Percentiles rank a stretch among this genome's conserved stretches.
Conservation (phyloP, 30 jellyfish, hydroid and myxozoan genomes). For the Mastigias papua region DNA sequence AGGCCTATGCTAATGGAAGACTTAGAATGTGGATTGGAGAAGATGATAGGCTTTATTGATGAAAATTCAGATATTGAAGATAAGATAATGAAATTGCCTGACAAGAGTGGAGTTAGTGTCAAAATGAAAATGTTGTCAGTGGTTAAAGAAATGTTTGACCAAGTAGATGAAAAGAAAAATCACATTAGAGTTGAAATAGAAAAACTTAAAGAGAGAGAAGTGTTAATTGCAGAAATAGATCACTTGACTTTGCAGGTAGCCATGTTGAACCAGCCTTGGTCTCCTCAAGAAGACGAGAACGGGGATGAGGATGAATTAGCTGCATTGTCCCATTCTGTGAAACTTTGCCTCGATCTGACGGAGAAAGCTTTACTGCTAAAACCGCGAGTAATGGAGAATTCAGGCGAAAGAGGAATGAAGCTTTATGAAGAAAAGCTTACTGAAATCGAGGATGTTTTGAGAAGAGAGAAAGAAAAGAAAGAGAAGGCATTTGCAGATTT, state of each 20-base stretch:
- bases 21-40: constrained; percentile 3
- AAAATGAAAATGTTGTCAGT: constrained; percentile 23
- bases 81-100: constrained; percentile 19
- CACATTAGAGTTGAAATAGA: constrained; percentile 10
- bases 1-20: neutral
- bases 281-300: constrained; percentile 9
- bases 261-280: constrained; percentile 41
- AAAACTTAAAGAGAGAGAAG: neutral
- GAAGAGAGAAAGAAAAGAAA: neutral
- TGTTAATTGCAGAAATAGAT: constrained; percentile 30
- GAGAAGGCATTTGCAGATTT: neutral
- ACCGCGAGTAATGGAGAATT: neutral
- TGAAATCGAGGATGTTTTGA: constrained; percentile 6
- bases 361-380: constrained; percentile 19
- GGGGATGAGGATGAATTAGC: constrained; percentile 10
- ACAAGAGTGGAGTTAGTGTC: neutral
- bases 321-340: neutral
- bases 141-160: constrained; percentile 6
- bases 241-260: constrained; percentile 26
- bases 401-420: neutral
- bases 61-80: constrained; percentile 19
- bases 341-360: constrained; percentile 6
- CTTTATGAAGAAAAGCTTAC: constrained; percentile 4
- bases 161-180: constrained; percentile 16
- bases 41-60: constrained; percentile 8